Percentiles rank a stretch among this genome's conserved stretches.
phyloP scores from a whole-genome alignment of 2,113 vertebrate species.

The Colinus virginianus region DNA sequence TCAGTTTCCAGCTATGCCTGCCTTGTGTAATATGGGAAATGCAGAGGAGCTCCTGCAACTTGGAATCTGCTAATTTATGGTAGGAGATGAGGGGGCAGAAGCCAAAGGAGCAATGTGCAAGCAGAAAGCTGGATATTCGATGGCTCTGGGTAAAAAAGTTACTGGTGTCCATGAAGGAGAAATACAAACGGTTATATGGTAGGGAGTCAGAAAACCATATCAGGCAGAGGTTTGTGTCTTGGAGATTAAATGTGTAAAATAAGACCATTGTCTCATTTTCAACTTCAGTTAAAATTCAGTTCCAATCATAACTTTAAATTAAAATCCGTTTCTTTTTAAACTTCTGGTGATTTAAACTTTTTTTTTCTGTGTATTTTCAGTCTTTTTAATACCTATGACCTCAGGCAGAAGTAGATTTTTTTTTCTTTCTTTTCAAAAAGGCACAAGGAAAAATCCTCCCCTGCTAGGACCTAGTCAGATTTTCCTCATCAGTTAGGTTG shows the following conservation, averaged over 20 bases:
- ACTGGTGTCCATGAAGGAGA: background rate
- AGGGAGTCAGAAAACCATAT: background rate
- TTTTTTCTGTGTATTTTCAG: background rate
- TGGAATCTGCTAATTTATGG: background rate
- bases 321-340: background rate
- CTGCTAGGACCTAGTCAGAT: background rate
- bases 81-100: background rate
- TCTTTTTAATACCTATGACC: background rate
- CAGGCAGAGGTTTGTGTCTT: background rate
- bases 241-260: background rate
- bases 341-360: background rate
- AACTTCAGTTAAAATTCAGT: background rate
- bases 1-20: background rate
- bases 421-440: background rate
- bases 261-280: background rate
- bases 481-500: constrained; percentile 22
- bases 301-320: background rate
- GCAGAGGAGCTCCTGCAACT: background rate
- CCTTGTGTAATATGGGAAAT: background rate
- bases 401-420: background rate
- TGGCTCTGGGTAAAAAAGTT: background rate
- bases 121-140: background rate
- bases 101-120: background rate
- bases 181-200: background rate
- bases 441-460: background rate